Evolutionary conservation across 1,140 invertebrate species (phyloP).

Genomic region (Vanessa tameamea): DNA sequence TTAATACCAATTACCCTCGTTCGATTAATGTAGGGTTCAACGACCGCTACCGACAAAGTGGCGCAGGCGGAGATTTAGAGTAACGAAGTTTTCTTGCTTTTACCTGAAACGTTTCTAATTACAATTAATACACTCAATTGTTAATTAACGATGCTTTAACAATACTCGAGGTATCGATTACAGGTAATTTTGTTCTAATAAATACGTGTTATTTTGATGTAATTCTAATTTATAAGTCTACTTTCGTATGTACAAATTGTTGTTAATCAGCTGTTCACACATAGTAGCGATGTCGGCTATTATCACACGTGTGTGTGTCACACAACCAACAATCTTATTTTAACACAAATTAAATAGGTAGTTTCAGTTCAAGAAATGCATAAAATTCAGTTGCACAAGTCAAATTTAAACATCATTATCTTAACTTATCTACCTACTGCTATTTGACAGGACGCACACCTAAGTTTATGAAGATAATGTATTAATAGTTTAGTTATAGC

Average conservation of each 20-base stretch:
- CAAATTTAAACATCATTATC: too few relatives aligned
- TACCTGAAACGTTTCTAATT: constrained; percentile 12
- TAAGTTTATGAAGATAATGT: too few relatives aligned
- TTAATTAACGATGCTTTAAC: not conserved
- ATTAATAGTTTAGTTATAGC: too few relatives aligned
- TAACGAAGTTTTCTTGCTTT: constrained; percentile 14
- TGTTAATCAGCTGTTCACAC: not conserved
- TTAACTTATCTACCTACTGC: too few relatives aligned
- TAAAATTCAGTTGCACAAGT: not conserved
- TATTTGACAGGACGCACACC: too few relatives aligned
- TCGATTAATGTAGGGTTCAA: constrained; percentile 12
- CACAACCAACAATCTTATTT: not conserved
- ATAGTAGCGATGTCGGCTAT: not conserved
- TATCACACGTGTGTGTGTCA: not conserved
- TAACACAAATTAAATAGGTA: not conserved
- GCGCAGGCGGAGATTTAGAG: constrained; percentile 12
- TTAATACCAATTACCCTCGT: constrained; percentile 6
- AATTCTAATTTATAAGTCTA: too few relatives aligned
- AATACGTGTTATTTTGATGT: too few relatives aligned
- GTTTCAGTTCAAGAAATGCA: not conserved
- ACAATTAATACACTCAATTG: not conserved
- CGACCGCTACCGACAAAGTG: constrained; percentile 13
- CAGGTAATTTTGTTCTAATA: too few relatives aligned
- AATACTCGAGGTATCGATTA: not conserved
- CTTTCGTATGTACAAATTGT: too few relatives aligned